Base-by-base conservation (phyloP, 2,888 invertebrate genomes). In the Octonoba sinensis region DNA sequence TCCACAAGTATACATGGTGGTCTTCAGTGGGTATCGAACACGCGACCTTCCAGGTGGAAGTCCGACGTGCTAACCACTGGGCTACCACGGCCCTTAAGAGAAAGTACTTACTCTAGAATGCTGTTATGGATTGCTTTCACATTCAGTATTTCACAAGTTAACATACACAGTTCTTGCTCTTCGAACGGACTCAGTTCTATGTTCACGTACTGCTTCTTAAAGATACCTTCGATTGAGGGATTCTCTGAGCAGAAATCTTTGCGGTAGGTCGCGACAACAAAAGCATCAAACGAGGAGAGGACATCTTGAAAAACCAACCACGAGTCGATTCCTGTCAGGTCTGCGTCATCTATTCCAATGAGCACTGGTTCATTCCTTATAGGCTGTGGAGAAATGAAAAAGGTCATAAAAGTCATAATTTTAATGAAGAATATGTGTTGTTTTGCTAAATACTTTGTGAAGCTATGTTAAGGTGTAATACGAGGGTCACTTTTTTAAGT, bases 291-390 rank as follows among this genome's bases (percentile, higher is more conserved):
- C 0, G 16, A 22, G 24, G 36, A 15, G 0, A 73, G 64, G 4
- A 73, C 3, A n/a, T 65, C 56, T 46, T 73, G 73, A 1, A 73
- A 13, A 46, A 73, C 54, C 4, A 73, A 36, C 73, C 73, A 73
- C 0, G 73, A 46, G 16, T 73, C 73, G 4, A 44, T 73, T 16
- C 73, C 73, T 8, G 64, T 56, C 4, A 64, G 64, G n/a, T 56
- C 56, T 3, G 51, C n/a, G 24, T 73, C 65, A 46, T 73, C 73
- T 3, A 73, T 22, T n/a, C 56, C 44, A 12, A 73, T 56, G 0
- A 73, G n/a, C 1, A 73, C 12, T 15, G 44, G 24, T 8, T 56
- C 16, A n/a, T 44, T 22, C 24, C 56, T 24, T 27, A 22, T 15
- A n/a, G 44, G n/a, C 73, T 73, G 36, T 15, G 18, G 47, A n/a